phyloP scores from a whole-genome alignment of 2,113 vertebrate genomes.

The Eublepharis macularius region DNA sequence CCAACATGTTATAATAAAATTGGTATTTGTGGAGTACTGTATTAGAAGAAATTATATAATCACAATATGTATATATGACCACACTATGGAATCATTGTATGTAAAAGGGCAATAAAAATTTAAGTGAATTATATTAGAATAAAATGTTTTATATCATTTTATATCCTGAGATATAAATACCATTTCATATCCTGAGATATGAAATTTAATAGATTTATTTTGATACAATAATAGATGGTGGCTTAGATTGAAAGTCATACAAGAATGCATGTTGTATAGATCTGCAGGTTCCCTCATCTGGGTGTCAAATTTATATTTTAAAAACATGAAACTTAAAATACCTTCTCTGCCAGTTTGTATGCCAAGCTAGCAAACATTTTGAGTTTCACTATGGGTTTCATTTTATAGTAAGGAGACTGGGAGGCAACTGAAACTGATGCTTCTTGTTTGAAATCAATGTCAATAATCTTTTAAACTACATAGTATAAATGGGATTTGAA shows the following conservation, averaged over 20 bases:
- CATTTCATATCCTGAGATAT: not conserved
- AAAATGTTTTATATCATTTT: conserved; percentile 23
- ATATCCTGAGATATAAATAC: too few relatives aligned
- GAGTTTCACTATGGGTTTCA: not conserved
- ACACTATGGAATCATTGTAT: not conserved
- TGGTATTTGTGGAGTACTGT: not conserved
- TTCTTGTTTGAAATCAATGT: not conserved
- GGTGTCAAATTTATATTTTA: not conserved
- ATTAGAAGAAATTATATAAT: conserved; percentile 6
- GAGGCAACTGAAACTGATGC: too few relatives aligned
- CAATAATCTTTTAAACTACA: too few relatives aligned
- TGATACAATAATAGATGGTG: not conserved
- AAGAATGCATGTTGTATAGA: not conserved
- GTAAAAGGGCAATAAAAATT: not conserved
- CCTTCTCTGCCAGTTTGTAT: not conserved
- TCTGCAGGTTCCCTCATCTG: too few relatives aligned
- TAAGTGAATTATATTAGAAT: conserved; percentile 14
- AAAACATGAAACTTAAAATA: not conserved
- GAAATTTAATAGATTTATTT: not conserved
- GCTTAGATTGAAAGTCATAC: not conserved
- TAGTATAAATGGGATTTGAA: too few relatives aligned
- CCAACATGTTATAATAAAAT: not conserved
- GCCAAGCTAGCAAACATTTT: not conserved
- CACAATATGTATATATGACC: conserved; percentile 20
- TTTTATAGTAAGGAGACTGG: not conserved